Evolutionary conservation across 2,888 invertebrate species (phyloP).

Genomic region (Reticulitermes lucifugus): DNA sequence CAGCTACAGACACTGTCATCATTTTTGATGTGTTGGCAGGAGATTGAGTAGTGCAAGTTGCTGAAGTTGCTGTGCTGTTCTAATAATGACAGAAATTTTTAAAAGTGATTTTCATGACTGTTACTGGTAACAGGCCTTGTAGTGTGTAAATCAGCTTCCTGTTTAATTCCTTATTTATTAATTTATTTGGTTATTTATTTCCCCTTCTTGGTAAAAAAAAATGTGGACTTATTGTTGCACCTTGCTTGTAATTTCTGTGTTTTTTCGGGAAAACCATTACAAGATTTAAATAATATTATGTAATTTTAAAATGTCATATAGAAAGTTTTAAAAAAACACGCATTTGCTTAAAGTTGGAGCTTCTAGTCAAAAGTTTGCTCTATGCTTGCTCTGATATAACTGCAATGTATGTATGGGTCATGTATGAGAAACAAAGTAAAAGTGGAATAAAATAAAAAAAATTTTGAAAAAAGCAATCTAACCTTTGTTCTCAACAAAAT

Average conservation of each 20-base stretch:
- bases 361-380: conserved; percentile 54
- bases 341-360: conserved; percentile 53
- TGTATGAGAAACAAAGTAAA: conserved; percentile 65
- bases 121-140: conserved; percentile 42
- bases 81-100: not conserved
- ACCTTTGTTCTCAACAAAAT: conserved; percentile 6
- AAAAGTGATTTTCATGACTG: conserved; percentile 33
- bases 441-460: conserved; percentile 51
- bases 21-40: conserved; percentile 3
- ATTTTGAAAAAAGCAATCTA: conserved; percentile 10
- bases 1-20: not conserved
- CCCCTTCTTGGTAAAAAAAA: conserved; percentile 47
- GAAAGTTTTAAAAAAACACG: conserved; percentile 36
- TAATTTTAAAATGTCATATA: conserved; percentile 49
- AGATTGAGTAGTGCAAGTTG: conserved; percentile 10
- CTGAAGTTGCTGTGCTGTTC: conserved; percentile 6
- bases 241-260: conserved; percentile 53
- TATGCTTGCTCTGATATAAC: conserved; percentile 53
- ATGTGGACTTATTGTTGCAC: conserved; percentile 52
- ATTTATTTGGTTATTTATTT: conserved; percentile 44
- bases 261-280: conserved; percentile 47
- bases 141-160: conserved; percentile 39
- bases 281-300: conserved; percentile 51
- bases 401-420: conserved; percentile 64
- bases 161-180: conserved; percentile 37